phyloP scores from a whole-genome alignment of 2,797 vertebrate genomes.

The Cuculus canorus region DNA sequence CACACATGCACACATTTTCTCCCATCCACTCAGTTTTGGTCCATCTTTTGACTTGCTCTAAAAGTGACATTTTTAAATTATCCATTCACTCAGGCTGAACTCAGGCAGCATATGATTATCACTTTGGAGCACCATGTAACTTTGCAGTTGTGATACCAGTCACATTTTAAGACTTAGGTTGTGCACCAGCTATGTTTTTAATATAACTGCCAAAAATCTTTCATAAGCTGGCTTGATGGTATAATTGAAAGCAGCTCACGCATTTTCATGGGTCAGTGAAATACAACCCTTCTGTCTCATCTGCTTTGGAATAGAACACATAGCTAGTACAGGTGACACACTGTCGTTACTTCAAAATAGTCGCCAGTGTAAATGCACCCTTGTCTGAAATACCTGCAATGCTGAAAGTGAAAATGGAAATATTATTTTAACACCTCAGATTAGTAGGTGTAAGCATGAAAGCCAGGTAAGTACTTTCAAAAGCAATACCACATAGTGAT shows the following conservation, averaged over 20 bases:
- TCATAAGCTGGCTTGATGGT: background rate
- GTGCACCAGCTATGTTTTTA: background rate
- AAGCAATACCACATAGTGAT: background rate
- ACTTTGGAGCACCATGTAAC: background rate
- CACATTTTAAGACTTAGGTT: slow-evolving; percentile 37
- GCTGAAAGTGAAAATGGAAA: background rate
- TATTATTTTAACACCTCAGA: background rate
- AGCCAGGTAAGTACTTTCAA: background rate
- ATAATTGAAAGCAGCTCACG: background rate
- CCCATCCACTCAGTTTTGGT: background rate
- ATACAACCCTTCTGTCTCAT: background rate
- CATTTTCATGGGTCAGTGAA: background rate
- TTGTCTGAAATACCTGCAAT: background rate
- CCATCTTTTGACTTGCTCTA: background rate
- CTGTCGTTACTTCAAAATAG: background rate
- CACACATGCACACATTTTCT: background rate
- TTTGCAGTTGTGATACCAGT: background rate
- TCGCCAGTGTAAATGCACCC: background rate
- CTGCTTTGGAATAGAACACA: background rate
- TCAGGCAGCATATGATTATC: background rate
- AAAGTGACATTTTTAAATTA: background rate
- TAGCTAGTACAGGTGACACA: background rate
- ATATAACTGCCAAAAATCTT: background rate
- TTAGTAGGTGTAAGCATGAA: background rate
- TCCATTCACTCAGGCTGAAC: background rate